Evolutionary conservation across 2,888 invertebrate species (phyloP), one percentile per base, ranked within the genome.

Genomic region (Scaeva pyrastri): DNA sequence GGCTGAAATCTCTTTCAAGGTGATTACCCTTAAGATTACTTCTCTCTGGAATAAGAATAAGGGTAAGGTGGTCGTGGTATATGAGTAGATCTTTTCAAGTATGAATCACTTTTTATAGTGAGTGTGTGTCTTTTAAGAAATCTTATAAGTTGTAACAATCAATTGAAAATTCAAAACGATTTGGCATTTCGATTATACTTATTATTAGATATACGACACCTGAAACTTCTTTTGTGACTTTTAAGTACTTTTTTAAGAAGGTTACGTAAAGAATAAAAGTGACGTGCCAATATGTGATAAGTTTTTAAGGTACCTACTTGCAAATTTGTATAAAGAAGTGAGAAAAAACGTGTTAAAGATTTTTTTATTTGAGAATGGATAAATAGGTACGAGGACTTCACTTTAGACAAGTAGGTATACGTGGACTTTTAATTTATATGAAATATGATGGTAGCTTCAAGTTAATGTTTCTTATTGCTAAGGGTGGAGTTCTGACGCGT

Each of bases 121-220:
- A 11, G 19, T 48, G 26, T 19, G 39, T 60, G 41, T 19, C 60
- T 48, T n/a, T 66, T 48, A 66, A 66, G 66, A 66, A 66, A 66
- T 12, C 14, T n/a, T 31, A 2, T n/a, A 43, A 50, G 62, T 3
- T 64, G 58, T 66, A 45, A 45, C 16, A 50, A 41, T 52, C 70
- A 81, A 76, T 85, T 72, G 81, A 64, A 68, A 52, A 45, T 72
- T 19, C 52, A n/a, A 48, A 62, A 56, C 19, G 56, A 58, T 66
- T 75, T 72, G 43, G n/a, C 14, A 68, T 21, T 70, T 70, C 58
- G 43, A 50, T 50, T 26, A 21, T 41, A 41, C n/a, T n/a, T n/a
- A n/a, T n/a, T n/a, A n/a, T n/a, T n/a, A n/a, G n/a, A n/a, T n/a
- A n/a, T n/a, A n/a, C n/a, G 48, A 60, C 60, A 60, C 60, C 60